phyloP scores from a whole-genome alignment of 2,888 invertebrate genomes.

The Baccha elongata region DNA sequence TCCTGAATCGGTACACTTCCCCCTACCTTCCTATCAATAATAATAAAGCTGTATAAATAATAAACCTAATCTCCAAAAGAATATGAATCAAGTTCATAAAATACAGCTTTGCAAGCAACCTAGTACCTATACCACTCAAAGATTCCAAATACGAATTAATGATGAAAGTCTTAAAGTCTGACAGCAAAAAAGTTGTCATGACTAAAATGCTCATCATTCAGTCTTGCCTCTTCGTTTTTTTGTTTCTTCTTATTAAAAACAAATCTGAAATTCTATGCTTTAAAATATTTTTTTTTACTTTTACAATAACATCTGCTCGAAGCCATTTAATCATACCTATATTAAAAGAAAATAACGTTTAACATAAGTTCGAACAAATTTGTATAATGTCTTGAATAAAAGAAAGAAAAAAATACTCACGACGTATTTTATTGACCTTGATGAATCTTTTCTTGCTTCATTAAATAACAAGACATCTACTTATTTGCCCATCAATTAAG shows the following conservation, averaged over 20 bases:
- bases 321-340: background rate
- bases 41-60: too few species aligned
- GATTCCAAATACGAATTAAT: background rate
- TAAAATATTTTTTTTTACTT: background rate
- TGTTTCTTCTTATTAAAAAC: background rate
- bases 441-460: background rate
- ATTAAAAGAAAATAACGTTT: background rate
- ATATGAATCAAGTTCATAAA: too few species aligned
- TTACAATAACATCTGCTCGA: background rate
- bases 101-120: too few species aligned
- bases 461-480: constrained; percentile 14
- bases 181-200: background rate
- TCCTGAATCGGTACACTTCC: too few species aligned
- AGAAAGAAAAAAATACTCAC: background rate
- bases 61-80: too few species aligned
- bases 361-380: background rate
- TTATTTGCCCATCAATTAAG: constrained; percentile 42
- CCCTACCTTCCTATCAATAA: too few species aligned
- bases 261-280: background rate
- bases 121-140: background rate
- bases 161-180: constrained; percentile 11
- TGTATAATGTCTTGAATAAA: background rate
- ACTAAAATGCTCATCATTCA: constrained; percentile 42
- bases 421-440: constrained; percentile 10
- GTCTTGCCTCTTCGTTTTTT: background rate